Base-by-base conservation (phyloP, 1,140 invertebrate genomes). In the Scaptomyza graminum region DNA sequence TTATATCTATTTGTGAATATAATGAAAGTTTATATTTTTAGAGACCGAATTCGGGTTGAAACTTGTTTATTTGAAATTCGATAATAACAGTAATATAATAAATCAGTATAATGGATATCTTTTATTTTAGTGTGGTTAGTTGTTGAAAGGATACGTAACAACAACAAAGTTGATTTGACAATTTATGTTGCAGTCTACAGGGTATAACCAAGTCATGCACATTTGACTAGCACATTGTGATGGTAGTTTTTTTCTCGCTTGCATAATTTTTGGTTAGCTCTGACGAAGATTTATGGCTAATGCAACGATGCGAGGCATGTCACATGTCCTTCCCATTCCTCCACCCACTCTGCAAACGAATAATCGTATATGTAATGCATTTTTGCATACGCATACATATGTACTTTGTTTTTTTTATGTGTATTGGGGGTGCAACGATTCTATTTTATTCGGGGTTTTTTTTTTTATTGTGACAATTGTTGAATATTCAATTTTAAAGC, bases 281-380 rank as follows among this genome's bases (percentile, higher is more conserved):
- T 83, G 80, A 83, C 65, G 72, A 84, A 83, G 80, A 83, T 83
- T 83, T 83, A 83, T 83, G 76, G 76, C 80, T 68, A 79, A 84
- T 66, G 75, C 76, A 79, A 46, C 57, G 65, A 72, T 63, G 62
- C 71, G 72, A 79, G 47, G 41, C 80, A 76, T 76, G 67, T 59
- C 76, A 75, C 64, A 70, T 55, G 67, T 46, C 41, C 12, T 8
- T 59, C 13, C 37, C 37, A 1, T 12, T 3, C 37, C 5, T 2
- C 31, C 31, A 6, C 37, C 37, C 37, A 4, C 15, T 31, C 11
- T 28, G 6, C 44, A n/a, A 34, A 41, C 41, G 13, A 16, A 44
- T 44, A 46, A 44, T 28, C 25, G 28, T 59, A n/a, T 59, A 11
- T 57, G 15, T 46, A n/a, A 31, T 18, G n/a, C 37, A 16, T 60